Conservation (phyloP, 2,113 vertebrate genomes). For the Hippocampus mohnikei region DNA sequence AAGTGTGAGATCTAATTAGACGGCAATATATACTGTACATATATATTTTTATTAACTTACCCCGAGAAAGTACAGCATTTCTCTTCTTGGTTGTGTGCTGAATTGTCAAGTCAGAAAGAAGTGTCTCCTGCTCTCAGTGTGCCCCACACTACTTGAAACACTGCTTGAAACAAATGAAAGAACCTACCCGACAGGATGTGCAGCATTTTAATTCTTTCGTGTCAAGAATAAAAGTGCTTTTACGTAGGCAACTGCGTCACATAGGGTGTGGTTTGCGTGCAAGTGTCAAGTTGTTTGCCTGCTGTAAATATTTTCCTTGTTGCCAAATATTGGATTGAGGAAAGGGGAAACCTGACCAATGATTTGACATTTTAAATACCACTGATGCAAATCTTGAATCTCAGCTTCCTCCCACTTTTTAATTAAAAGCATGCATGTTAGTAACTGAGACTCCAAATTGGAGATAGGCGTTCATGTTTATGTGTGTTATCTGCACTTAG, state of each 20-base stretch:
- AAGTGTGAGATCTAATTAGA: neutral
- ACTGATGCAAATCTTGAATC: neutral
- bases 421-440: too few relatives aligned
- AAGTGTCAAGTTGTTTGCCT: neutral
- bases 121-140: constrained; percentile 15
- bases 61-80: constrained; percentile 62
- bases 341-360: neutral
- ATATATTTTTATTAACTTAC: constrained; percentile 44
- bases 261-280: neutral
- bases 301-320: neutral
- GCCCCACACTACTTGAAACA: too few relatives aligned
- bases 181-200: constrained; percentile 58
- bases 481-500: too few relatives aligned
- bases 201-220: constrained; percentile 28
- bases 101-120: constrained; percentile 11
- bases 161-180: neutral
- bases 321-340: neutral
- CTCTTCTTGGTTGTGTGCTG: constrained; percentile 8
- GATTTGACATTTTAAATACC: neutral
- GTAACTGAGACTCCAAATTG: too few relatives aligned
- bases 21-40: neutral
- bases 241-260: constrained; percentile 23
- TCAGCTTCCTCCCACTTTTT: neutral
- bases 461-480: too few relatives aligned
- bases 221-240: neutral